Evolutionary conservation across 2,888 invertebrate genomes (phyloP).

Genomic region (Subacronicta megacephala): DNA sequence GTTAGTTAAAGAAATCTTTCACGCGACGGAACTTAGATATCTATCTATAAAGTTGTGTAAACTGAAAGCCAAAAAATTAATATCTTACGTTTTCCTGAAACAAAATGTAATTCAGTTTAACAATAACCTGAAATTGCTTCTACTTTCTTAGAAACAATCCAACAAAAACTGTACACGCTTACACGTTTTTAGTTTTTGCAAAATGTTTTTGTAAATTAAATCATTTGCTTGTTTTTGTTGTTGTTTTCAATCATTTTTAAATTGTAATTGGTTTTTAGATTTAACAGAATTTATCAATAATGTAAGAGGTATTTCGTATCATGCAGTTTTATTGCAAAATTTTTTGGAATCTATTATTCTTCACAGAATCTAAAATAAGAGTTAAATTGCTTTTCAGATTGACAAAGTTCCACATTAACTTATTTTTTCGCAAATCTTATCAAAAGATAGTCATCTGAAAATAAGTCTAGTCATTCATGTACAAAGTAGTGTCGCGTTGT

Average conservation of each 20-base stretch:
- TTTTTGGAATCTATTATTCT: neutral
- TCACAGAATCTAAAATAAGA: neutral
- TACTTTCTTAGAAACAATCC: conserved; percentile 10
- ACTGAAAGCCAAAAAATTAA: conserved; percentile 5
- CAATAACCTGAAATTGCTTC: conserved; percentile 27
- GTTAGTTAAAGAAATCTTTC: neutral
- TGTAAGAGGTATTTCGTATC: neutral
- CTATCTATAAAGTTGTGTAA: conserved; percentile 2
- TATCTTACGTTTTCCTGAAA: conserved; percentile 2
- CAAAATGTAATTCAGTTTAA: conserved; percentile 20
- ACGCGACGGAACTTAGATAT: neutral
- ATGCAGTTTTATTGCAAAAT: conserved; percentile 11
- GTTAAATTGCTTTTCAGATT: conserved; percentile 6
- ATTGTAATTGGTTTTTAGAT: conserved; percentile 7
- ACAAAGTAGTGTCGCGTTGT: conserved; percentile 76
- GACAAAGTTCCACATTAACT: conserved; percentile 1
- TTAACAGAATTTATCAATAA: neutral
- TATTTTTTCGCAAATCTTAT: conserved; percentile 27
- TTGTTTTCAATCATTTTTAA: conserved; percentile 31
- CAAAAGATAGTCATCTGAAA: conserved; percentile 52
- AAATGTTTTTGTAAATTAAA: conserved; percentile 12
- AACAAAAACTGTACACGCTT: conserved; percentile 20
- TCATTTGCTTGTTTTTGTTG: conserved; percentile 38
- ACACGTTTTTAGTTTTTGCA: conserved; percentile 1
- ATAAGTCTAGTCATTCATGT: conserved; percentile 85